These are phyloP conservation scores for Antechinus stuartii DNA, from an alignment of 2,113 vertebrate genomes.

Conservation along the genomic window DNA sequence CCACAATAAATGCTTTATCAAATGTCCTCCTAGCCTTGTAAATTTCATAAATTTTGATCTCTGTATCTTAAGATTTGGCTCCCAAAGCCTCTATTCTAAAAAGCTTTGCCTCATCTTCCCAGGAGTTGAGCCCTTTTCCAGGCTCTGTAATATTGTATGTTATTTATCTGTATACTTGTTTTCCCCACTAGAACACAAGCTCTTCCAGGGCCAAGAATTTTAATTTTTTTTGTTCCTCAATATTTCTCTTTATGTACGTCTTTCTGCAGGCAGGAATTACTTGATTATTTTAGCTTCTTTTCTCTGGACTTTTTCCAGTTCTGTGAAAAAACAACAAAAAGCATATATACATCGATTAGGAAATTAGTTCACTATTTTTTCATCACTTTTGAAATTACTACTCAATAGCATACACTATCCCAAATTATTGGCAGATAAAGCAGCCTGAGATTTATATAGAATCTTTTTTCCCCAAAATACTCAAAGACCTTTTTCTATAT, in stretches of 20 bases:
- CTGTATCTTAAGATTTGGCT: neutral
- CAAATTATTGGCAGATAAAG: neutral
- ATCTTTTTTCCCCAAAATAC: neutral
- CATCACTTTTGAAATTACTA: slow-evolving; percentile 1
- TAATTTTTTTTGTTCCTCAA: neutral
- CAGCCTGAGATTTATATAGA: neutral
- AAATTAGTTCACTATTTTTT: neutral
- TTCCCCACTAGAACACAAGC: neutral
- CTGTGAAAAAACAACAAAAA: neutral
- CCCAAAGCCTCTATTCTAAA: neutral
- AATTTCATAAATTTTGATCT: neutral
- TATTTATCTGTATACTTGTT: neutral
- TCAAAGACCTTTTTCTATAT: slow-evolving; percentile 10
- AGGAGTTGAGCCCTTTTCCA: neutral
- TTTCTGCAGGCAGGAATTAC: neutral
- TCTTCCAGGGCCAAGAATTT: neutral
- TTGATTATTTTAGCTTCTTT: neutral
- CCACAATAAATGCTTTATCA: neutral
- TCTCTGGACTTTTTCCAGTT: neutral
- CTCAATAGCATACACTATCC: neutral
- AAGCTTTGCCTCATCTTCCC: neutral
- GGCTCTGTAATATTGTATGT: neutral
- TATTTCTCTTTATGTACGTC: neutral
- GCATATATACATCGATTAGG: neutral
- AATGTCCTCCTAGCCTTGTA: neutral